These are phyloP conservation scores for Agrochola litura DNA, from an alignment of 2,888 invertebrate genomes.

Conservation along the genomic window DNA sequence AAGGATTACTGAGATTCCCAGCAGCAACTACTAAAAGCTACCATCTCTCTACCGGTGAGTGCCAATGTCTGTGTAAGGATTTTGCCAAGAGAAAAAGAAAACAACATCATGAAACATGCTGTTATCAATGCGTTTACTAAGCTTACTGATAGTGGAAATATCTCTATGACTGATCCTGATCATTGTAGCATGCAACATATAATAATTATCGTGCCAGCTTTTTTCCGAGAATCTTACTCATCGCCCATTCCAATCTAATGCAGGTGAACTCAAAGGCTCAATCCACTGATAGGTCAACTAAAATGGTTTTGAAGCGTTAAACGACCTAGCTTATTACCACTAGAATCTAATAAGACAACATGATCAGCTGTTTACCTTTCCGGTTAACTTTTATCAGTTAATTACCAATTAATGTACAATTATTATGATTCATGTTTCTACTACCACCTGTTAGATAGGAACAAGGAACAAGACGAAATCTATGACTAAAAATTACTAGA, in stretches of 20 bases:
- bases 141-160: background rate
- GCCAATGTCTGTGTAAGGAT: no score
- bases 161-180: background rate
- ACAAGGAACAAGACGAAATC: background rate
- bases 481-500: background rate
- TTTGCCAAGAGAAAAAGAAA: background rate
- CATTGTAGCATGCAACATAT: conserved; percentile 3
- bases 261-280: conserved; percentile 13
- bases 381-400: conserved; percentile 20
- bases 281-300: background rate
- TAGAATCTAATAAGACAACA: conserved; percentile 14
- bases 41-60: background rate
- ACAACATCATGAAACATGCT: background rate
- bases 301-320: background rate
- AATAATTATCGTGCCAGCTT: background rate
- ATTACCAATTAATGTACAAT: conserved; percentile 33
- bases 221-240: conserved; percentile 32
- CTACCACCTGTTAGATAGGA: conserved; percentile 22
- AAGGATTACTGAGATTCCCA: background rate
- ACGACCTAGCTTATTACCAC: background rate
- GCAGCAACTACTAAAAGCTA: background rate
- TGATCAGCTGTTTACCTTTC: conserved; percentile 29
- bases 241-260: background rate
- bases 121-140: background rate
- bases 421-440: background rate